A percentile compares a stretch with the other conserved stretches of the same genome.
Evolutionary conservation across 2,888 invertebrate species (phyloP).

Genomic region (Chalcosyrphus nemorum): DNA sequence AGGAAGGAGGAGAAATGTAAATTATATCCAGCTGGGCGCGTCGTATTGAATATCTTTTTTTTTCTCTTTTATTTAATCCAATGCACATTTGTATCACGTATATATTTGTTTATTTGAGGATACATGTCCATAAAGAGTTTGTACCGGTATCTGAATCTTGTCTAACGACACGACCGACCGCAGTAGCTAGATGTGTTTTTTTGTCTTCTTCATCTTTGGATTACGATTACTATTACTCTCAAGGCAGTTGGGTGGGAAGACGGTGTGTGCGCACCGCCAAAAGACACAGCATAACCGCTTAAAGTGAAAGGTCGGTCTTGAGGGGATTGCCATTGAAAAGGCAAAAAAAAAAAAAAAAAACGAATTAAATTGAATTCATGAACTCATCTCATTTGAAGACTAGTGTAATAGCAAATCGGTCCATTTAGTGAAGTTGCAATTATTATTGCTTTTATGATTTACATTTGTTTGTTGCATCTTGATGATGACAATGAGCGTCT

Average conservation of each 20-base stretch:
- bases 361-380: slow-evolving; percentile 56
- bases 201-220: background rate
- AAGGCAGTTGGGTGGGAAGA: slow-evolving; percentile 8
- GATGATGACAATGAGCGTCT: slow-evolving; percentile 29
- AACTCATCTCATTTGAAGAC: slow-evolving; percentile 42
- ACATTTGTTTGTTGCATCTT: slow-evolving; percentile 24
- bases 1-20: slow-evolving; percentile 32
- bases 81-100: slow-evolving; percentile 19
- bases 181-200: slow-evolving; percentile 38
- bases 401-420: slow-evolving; percentile 19
- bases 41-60: slow-evolving; percentile 34
- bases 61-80: slow-evolving; percentile 18
- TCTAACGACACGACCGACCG: slow-evolving; percentile 39
- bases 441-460: slow-evolving; percentile 54
- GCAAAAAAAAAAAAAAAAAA: too few relatives aligned
- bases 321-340: slow-evolving; percentile 46
- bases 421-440: slow-evolving; percentile 54
- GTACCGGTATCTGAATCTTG: slow-evolving; percentile 28
- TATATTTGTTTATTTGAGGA: slow-evolving; percentile 36
- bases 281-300: slow-evolving; percentile 22
- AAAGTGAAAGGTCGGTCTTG: slow-evolving; percentile 61
- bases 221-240: slow-evolving; percentile 26
- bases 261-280: slow-evolving; percentile 21
- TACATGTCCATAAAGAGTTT: slow-evolving; percentile 23
- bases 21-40: slow-evolving; percentile 50